Evolutionary conservation across 92 coral and sea anemone species (phyloP), one percentile per base, ranked within the genome.

Genomic region (Bergia puertoricense): DNA sequence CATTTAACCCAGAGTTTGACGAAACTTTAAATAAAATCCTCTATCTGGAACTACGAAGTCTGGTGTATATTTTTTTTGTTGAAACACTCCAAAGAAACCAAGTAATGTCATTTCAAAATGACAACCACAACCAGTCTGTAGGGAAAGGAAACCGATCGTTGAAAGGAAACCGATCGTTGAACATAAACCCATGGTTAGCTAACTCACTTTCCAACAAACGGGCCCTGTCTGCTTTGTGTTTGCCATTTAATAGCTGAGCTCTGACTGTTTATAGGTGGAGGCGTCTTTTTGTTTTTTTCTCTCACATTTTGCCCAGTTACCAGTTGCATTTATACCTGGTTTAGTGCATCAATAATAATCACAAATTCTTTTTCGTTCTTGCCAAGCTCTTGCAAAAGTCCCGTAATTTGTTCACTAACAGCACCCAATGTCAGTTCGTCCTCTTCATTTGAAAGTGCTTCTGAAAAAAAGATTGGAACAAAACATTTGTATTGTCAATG

Each of bases 271-370:
- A 37, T 48, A 41, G 37, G 48, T 38, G 16, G 37, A 40, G 7
- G n/a, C 7, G 38, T 44, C 0, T 22, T 13, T 16, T 45, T n/a
- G 72, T 62, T 43, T 11, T 30, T 8, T 36, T 41, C 68, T 79
- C 9, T 78, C 1, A 57, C 22, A 30, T 50, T 68, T 30, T 4
- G 45, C 8, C 44, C 39, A 77, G 30, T 9, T 4, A 15, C 18
- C 50, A 16, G 73, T 18, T 36, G 38, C 10, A n/a, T 48, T 3
- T 5, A 54, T 81, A 91, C 95, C 97, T 94, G 97, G 79, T 94
- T 94, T 16, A 94, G 42, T 15, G 95, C 97, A 86, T 94, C 97
- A 56, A 94, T 89, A 39, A 94, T 76, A 14, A 94, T 89, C 50
- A 94, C 91, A 78, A 92, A 81, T 54, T 88, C 85, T 66, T 94